Evolutionary conservation across 1,140 invertebrate genomes (phyloP).

Genomic region (Goniozus legneri): DNA sequence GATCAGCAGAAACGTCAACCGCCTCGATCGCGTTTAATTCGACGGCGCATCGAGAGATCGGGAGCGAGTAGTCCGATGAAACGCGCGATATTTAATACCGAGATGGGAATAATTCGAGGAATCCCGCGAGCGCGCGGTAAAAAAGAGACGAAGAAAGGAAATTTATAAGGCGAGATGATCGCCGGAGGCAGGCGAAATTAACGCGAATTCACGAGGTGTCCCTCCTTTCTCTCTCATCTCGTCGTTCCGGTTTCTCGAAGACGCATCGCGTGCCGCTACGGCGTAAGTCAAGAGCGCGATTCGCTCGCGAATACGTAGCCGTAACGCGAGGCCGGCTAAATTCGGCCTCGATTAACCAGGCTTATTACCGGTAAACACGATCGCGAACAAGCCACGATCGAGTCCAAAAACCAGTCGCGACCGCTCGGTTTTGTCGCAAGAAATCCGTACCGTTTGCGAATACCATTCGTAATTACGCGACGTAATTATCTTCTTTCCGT

Average conservation of each 20-base stretch:
- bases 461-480: slow-evolving; percentile 15
- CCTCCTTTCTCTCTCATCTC: neutral
- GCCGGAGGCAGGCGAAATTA: slow-evolving; percentile 14
- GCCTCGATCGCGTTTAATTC: too few relatives aligned
- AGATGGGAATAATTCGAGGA: too few relatives aligned
- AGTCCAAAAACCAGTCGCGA: neutral
- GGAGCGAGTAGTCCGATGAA: too few relatives aligned
- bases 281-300: slow-evolving; percentile 21
- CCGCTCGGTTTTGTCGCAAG: neutral
- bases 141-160: too few relatives aligned
- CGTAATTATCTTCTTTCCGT: slow-evolving; percentile 14
- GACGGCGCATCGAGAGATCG: too few relatives aligned
- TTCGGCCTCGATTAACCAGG: slow-evolving; percentile 23
- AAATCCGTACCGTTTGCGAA: neutral
- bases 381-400: neutral
- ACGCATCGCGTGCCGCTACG: slow-evolving; percentile 19
- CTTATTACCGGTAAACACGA: slow-evolving; percentile 27
- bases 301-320: slow-evolving; percentile 12
- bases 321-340: too few relatives aligned
- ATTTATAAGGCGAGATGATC: too few relatives aligned
- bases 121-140: too few relatives aligned
- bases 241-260: neutral
- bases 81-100: too few relatives aligned
- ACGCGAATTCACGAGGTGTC: slow-evolving; percentile 21
- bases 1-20: too few relatives aligned